Evolutionary conservation across 2,797 vertebrate species (phyloP).

Genomic region (Molossus molossus): DNA sequence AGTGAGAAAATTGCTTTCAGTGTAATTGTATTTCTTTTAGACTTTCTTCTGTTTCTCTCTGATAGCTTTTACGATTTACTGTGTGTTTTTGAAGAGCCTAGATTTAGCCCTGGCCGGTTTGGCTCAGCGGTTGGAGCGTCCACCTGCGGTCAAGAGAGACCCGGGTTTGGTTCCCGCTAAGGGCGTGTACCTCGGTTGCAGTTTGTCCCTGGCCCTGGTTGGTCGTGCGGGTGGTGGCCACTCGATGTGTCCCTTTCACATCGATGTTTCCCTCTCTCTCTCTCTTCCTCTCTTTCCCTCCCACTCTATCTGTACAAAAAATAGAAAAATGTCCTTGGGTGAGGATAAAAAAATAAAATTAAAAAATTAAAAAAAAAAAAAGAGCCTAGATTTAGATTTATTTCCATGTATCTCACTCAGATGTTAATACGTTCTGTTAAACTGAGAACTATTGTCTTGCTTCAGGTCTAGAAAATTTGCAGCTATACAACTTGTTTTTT

Average conservation of each 20-base stretch:
- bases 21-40: conserved; percentile 27
- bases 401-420: conserved; percentile 44
- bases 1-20: conserved; percentile 54
- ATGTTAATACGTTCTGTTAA: conserved; percentile 20
- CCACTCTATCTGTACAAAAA: too few species aligned
- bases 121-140: too few species aligned
- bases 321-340: too few species aligned
- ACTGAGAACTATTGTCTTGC: neutral
- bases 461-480: conserved; percentile 8
- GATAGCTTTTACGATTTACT: neutral
- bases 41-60: conserved; percentile 45
- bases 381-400: conserved; percentile 30
- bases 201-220: too few species aligned
- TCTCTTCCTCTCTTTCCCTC: too few species aligned
- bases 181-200: too few species aligned
- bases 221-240: too few species aligned
- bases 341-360: neutral
- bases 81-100: conserved; percentile 21
- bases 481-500: neutral
- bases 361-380: neutral
- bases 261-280: too few species aligned
- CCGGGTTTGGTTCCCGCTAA: too few species aligned
- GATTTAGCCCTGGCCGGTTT: too few species aligned
- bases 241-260: too few species aligned
- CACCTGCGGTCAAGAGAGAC: too few species aligned